phyloP scores from a whole-genome alignment of 2,888 invertebrate genomes.

The Lasioglossum oenotherae region DNA sequence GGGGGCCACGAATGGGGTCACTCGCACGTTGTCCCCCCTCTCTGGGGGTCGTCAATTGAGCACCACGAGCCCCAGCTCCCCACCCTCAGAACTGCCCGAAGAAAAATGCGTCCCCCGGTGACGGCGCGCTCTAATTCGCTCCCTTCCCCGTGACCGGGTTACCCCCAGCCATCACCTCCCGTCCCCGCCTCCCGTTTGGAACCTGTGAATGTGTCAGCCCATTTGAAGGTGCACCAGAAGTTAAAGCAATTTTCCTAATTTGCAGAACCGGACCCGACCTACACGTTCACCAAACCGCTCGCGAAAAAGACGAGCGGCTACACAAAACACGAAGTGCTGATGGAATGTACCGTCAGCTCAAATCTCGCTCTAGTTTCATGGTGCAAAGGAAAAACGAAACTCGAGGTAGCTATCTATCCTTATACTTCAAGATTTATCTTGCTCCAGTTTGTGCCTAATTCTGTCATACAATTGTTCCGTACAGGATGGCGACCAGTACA shows the following conservation, averaged over 20 bases:
- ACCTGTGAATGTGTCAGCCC: too few relatives aligned
- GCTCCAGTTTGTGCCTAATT: background rate
- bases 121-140: too few relatives aligned
- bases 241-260: background rate
- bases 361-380: constrained; percentile 97
- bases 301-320: constrained; percentile 96
- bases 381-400: constrained; percentile 92
- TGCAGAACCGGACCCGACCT: constrained; percentile 97
- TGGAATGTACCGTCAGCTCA: constrained; percentile 97
- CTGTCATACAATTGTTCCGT: background rate
- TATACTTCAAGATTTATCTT: background rate
- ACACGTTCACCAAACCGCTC: constrained; percentile 95
- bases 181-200: too few relatives aligned
- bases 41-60: too few relatives aligned
- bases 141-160: too few relatives aligned
- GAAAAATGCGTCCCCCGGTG: too few relatives aligned
- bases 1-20: too few relatives aligned
- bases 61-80: too few relatives aligned
- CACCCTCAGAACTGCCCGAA: too few relatives aligned
- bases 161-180: too few relatives aligned
- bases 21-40: too few relatives aligned
- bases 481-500: constrained; percentile 92
- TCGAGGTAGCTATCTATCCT: constrained; percentile 84
- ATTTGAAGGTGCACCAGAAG: background rate
- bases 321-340: constrained; percentile 93